Percentiles rank a stretch among this genome's conserved stretches.
These are phyloP conservation scores for Forbesichthys papilliferus DNA, from an alignment of 2,113 vertebrate genomes.

Conservation along the genomic window DNA sequence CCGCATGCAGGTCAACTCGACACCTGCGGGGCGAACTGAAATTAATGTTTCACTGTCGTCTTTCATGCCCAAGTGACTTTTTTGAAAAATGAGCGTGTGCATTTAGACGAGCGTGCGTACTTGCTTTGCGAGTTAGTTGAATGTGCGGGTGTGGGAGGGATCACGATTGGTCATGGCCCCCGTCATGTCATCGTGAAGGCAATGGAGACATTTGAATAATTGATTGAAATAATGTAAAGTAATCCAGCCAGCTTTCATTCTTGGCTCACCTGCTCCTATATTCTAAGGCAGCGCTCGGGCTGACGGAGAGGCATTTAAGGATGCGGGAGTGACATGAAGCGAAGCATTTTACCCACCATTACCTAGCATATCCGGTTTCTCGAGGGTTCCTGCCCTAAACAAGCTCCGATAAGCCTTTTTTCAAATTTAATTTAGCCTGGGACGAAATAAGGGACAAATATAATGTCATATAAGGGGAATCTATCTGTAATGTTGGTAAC, in stretches of 20 bases:
- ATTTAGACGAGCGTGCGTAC: neutral
- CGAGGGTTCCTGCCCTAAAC: constrained; percentile 18
- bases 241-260: constrained; percentile 75
- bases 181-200: constrained; percentile 58
- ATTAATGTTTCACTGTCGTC: constrained; percentile 36
- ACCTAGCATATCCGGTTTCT: constrained; percentile 57
- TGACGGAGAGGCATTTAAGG: constrained; percentile 72
- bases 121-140: neutral
- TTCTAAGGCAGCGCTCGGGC: constrained; percentile 58
- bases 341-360: constrained; percentile 71
- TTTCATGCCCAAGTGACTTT: constrained; percentile 28
- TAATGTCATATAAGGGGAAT: constrained; percentile 7
- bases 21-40: constrained; percentile 18
- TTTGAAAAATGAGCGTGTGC: constrained; percentile 15
- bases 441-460: neutral
- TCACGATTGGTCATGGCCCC: constrained; percentile 57
- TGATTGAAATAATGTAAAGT: constrained; percentile 82
- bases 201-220: constrained; percentile 78
- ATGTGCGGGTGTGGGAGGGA: constrained; percentile 26
- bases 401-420: neutral
- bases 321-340: constrained; percentile 65
- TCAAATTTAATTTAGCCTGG: neutral
- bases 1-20: constrained; percentile 37
- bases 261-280: constrained; percentile 67
- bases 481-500: constrained; percentile 38